Evolutionary conservation across 2,888 invertebrate genomes (phyloP).

Genomic region (Drosophila pseudotalamancana): DNA sequence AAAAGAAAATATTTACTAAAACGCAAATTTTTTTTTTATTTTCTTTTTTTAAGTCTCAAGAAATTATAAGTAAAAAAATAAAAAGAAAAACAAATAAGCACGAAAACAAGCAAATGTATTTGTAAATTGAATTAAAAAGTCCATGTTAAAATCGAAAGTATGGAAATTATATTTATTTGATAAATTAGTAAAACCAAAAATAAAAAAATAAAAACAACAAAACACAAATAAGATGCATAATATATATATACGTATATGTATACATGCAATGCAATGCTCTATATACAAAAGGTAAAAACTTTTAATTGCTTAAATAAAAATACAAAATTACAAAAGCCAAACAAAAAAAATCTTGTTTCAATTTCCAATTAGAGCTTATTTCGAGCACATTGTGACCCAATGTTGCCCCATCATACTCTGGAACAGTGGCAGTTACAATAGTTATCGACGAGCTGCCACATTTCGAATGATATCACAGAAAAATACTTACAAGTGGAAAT

Average conservation of each 20-base stretch:
- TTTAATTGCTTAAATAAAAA: slow-evolving; percentile 76
- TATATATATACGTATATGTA: slow-evolving; percentile 44
- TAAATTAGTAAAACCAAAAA: slow-evolving; percentile 49
- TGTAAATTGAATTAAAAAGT: slow-evolving; percentile 65
- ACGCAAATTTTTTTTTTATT: slow-evolving; percentile 31
- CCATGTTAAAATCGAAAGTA: slow-evolving; percentile 49
- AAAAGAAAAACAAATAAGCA: slow-evolving; percentile 4
- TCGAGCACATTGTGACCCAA: slow-evolving; percentile 3
- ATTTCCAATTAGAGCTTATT: slow-evolving; percentile 11
- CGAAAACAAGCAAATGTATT: slow-evolving; percentile 42
- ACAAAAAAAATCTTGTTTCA: neutral
- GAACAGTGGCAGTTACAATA: slow-evolving; percentile 1
- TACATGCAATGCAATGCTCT: slow-evolving; percentile 66
- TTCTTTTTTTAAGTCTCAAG: slow-evolving; percentile 34
- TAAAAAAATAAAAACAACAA: slow-evolving; percentile 15
- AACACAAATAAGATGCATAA: slow-evolving; percentile 33
- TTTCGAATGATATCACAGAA: neutral
- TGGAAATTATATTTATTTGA: slow-evolving; percentile 67
- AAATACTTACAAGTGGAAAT: neutral
- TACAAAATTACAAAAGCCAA: slow-evolving; percentile 47
- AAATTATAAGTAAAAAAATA: slow-evolving; percentile 25
- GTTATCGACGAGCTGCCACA: slow-evolving; percentile 26
- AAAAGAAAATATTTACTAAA: slow-evolving; percentile 50
- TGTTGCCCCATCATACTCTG: slow-evolving; percentile 9
- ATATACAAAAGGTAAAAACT: slow-evolving; percentile 60